A percentile compares a stretch with the other conserved stretches of the same genome.
Evolutionary conservation across 2,888 invertebrate species (phyloP).

Genomic region (Drosophila cognata): DNA sequence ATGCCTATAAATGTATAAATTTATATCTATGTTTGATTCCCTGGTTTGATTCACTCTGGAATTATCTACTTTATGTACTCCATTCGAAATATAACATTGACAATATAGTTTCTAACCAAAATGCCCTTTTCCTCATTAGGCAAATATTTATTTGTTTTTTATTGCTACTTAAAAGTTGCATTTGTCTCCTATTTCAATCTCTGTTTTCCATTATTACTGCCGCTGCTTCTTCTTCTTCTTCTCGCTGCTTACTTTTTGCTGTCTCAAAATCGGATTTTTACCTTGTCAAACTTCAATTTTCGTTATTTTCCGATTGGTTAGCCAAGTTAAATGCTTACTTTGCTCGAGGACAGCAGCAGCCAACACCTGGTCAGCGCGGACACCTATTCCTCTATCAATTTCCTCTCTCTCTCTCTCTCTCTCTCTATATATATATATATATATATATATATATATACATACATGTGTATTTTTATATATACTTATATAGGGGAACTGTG

Average conservation of each 20-base stretch:
- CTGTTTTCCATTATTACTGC: not conserved
- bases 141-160: not conserved
- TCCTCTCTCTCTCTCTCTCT: not conserved
- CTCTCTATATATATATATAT: fast-evolving
- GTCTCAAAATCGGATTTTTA: slow-evolving; percentile 13
- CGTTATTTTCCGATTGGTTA: slow-evolving; percentile 32
- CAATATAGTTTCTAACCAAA: not conserved
- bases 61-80: not conserved
- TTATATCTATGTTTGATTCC: not conserved
- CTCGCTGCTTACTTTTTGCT: not conserved
- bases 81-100: not conserved
- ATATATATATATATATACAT: not conserved
- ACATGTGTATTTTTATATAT: not conserved
- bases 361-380: slow-evolving; percentile 34
- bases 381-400: slow-evolving; percentile 8
- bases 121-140: not conserved
- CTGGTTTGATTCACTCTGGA: not conserved
- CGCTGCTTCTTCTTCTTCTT: not conserved
- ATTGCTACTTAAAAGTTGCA: not conserved
- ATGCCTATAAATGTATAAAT: not conserved
- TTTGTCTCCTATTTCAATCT: not conserved
- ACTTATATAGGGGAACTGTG: slow-evolving; percentile 12
- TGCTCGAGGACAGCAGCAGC: slow-evolving; percentile 6
- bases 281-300: slow-evolving; percentile 22
- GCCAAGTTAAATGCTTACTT: slow-evolving; percentile 13